Evolutionary conservation across 2,888 invertebrate species (phyloP).

Genomic region (Apoda limacodes): DNA sequence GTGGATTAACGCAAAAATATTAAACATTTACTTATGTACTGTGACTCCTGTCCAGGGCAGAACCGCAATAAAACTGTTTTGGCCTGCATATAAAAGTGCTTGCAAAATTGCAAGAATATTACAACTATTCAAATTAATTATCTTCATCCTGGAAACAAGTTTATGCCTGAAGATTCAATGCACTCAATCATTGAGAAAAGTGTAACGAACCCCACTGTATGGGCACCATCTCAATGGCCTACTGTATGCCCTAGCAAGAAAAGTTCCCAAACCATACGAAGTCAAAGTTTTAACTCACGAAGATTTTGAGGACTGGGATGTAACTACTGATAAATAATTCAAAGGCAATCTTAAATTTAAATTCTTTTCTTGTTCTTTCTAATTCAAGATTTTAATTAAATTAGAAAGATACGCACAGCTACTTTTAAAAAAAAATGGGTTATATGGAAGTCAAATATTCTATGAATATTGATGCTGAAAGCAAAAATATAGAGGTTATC

Average conservation of each 20-base stretch:
- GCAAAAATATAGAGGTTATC: no score
- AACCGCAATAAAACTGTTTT: conserved; percentile 24
- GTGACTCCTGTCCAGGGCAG: conserved; percentile 25
- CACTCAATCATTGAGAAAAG: conserved; percentile 2
- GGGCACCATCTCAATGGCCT: conserved; percentile 3
- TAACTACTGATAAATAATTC: no score
- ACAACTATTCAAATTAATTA: conserved; percentile 4
- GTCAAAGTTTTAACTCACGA: no score
- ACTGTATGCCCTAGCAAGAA: conserved; percentile 1
- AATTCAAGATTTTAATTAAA: no score
- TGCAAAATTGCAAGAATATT: conserved; percentile 1
- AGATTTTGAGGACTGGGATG: no score
- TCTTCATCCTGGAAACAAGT: conserved; percentile 6
- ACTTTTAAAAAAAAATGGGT: no score
- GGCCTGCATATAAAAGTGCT: conserved; percentile 8
- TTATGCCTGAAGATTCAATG: conserved; percentile 1
- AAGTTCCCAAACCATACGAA: conserved; percentile 1
- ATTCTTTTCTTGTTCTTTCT: no score
- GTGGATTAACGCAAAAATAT: conserved; percentile 6
- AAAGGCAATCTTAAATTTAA: no score
- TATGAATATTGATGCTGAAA: no score
- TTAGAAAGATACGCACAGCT: no score
- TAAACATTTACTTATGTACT: no score
- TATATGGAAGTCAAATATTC: no score
- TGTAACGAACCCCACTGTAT: conserved; percentile 1